Evolutionary conservation across 2,113 vertebrate species (phyloP).

Genomic region (Panthera tigris): DNA sequence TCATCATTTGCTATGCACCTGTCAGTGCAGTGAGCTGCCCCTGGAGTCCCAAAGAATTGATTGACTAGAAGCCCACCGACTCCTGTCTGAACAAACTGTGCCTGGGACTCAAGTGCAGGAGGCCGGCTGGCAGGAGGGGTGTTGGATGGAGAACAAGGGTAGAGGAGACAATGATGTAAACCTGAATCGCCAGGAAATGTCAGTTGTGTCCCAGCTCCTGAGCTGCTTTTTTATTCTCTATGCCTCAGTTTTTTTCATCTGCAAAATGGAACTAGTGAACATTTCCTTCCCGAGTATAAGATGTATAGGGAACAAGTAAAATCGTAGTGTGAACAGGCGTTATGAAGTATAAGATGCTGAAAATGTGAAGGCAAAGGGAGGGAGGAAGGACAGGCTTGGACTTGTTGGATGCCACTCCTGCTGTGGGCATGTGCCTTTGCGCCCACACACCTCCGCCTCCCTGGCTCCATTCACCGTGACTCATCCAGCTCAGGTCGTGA

Average conservation of each 20-base stretch:
- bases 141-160: background rate
- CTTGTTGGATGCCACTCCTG: background rate
- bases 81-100: background rate
- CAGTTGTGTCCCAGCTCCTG: background rate
- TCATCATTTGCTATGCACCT: background rate
- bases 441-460: background rate
- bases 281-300: background rate
- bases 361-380: background rate
- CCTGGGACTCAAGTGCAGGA: background rate
- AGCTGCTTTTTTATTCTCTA: background rate
- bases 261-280: background rate
- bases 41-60: background rate
- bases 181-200: background rate
- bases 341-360: background rate
- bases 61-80: background rate
- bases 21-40: no score
- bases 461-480: background rate
- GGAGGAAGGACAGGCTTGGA: background rate
- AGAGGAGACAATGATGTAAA: background rate
- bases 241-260: slow-evolving; percentile 6
- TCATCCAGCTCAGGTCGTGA: background rate
- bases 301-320: background rate
- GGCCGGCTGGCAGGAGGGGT: background rate
- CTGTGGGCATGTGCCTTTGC: background rate
- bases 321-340: background rate